phyloP scores from a whole-genome alignment of 2,888 invertebrate species.

The Keiferia lycopersicella region DNA sequence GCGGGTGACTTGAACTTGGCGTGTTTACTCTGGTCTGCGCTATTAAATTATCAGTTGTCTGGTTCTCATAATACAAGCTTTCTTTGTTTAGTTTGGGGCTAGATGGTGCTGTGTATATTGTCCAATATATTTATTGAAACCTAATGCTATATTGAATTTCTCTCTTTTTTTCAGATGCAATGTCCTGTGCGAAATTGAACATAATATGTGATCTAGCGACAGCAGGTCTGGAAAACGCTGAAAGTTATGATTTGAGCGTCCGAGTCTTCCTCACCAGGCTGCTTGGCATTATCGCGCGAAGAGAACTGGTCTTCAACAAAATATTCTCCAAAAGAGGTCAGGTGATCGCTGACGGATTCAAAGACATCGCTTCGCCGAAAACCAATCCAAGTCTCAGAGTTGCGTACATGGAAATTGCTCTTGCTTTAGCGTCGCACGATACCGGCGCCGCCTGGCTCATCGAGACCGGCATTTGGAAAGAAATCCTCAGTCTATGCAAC shows the following conservation, averaged over 20 bases:
- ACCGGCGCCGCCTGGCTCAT: slow-evolving; percentile 85
- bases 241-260: slow-evolving; percentile 58
- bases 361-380: slow-evolving; percentile 52
- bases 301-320: slow-evolving; percentile 82
- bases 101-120: no score
- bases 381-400: slow-evolving; percentile 84
- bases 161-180: neutral
- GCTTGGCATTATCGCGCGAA: slow-evolving; percentile 79
- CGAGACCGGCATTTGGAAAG: slow-evolving; percentile 83
- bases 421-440: slow-evolving; percentile 81
- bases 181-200: slow-evolving; percentile 37
- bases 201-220: slow-evolving; percentile 55
- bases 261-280: slow-evolving; percentile 84
- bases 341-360: slow-evolving; percentile 49
- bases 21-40: no score
- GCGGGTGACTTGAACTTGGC: no score
- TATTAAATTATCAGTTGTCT: no score
- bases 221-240: slow-evolving; percentile 49
- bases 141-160: neutral
- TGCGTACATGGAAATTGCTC: slow-evolving; percentile 84
- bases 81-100: no score
- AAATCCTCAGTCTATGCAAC: slow-evolving; percentile 83
- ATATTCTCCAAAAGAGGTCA: slow-evolving; percentile 67
- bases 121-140: neutral
- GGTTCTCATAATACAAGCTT: no score